phyloP scores from a whole-genome alignment of 2,113 vertebrate genomes.

The Thunnus maccoyii region DNA sequence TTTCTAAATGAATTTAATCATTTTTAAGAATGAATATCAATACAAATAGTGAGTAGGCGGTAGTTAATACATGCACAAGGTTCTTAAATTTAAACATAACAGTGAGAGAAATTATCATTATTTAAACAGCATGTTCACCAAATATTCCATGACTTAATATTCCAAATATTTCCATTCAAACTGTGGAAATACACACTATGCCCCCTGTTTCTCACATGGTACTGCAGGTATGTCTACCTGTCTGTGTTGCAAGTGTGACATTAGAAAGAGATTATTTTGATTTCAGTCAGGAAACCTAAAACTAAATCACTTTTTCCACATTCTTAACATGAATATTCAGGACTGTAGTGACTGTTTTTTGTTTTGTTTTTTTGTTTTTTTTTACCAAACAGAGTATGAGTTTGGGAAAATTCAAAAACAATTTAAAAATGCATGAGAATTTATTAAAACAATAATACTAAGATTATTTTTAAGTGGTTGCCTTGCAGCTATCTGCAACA shows the following conservation, averaged over 20 bases:
- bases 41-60: not conserved
- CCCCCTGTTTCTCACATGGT: slow-evolving; percentile 32
- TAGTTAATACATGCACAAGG: not conserved
- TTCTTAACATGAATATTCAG: not conserved
- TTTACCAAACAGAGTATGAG: not conserved
- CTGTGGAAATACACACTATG: slow-evolving; percentile 19
- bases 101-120: not conserved
- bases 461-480: not conserved
- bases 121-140: not conserved
- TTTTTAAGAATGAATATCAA: slow-evolving; percentile 3
- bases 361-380: too few relatives aligned
- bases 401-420: slow-evolving; percentile 8
- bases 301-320: not conserved
- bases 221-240: slow-evolving; percentile 55
- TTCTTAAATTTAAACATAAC: not conserved
- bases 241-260: slow-evolving; percentile 41
- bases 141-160: slow-evolving; percentile 17
- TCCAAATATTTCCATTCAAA: slow-evolving; percentile 11
- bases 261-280: slow-evolving; percentile 11
- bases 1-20: not conserved
- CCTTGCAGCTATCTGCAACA: not conserved
- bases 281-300: slow-evolving; percentile 39
- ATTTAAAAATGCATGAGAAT: not conserved
- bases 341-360: not conserved
- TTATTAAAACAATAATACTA: slow-evolving; percentile 5